Conservation (phyloP, 2,113 vertebrate genomes). For the Rhinoderma darwinii region DNA sequence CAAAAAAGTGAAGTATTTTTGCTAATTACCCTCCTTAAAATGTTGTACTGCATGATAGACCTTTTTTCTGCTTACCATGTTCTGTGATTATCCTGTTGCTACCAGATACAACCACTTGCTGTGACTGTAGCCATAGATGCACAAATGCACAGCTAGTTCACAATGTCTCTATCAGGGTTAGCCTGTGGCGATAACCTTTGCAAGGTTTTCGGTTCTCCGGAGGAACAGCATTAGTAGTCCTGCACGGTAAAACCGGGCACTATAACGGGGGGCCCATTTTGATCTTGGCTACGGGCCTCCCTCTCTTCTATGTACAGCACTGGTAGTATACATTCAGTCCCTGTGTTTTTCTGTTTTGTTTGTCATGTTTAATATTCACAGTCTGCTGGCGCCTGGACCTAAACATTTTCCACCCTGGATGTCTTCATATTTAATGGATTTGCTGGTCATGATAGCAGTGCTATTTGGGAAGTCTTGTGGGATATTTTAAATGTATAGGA, state of each 20-base stretch:
- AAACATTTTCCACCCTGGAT: neutral
- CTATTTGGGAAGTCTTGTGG: neutral
- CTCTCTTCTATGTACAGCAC: neutral
- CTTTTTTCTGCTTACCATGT: no score
- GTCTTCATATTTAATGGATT: slow-evolving; percentile 5
- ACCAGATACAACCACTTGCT: no score
- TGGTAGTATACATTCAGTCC: neutral
- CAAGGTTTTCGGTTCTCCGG: no score
- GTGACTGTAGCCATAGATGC: no score
- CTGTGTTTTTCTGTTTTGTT: neutral
- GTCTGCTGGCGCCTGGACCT: neutral
- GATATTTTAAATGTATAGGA: slow-evolving; percentile 3
- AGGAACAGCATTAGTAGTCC: neutral
- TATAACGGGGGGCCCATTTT: no score
- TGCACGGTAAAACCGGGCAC: no score
- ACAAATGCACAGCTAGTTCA: no score
- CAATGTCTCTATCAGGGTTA: no score
- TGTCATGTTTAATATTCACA: slow-evolving; percentile 1
- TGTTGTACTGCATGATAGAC: no score
- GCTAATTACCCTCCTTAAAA: no score
- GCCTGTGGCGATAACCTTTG: neutral
- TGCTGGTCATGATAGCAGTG: neutral
- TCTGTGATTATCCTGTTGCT: no score
- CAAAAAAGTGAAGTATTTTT: no score
- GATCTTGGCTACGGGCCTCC: neutral